Evolutionary conservation across 1,140 invertebrate genomes (phyloP).

Genomic region (Platorchestia sp.): DNA sequence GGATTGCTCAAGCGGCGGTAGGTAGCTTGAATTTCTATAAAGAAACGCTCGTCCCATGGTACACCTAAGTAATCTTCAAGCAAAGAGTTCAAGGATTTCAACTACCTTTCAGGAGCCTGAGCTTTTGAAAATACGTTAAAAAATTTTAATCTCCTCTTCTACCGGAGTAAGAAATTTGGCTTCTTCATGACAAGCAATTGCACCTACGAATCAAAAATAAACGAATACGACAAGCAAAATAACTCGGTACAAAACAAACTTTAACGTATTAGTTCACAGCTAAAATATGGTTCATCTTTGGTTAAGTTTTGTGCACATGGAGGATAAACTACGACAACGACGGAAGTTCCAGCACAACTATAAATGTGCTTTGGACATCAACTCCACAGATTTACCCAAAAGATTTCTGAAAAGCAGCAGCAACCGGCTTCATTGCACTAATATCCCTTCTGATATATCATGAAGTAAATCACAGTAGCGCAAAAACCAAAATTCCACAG

Average conservation of each 20-base stretch:
- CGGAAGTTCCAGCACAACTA: neutral
- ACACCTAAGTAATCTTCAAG: neutral
- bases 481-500: neutral
- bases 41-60: neutral
- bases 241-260: neutral
- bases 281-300: neutral
- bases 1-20: neutral
- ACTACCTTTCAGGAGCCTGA: neutral
- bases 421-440: neutral
- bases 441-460: neutral
- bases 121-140: neutral
- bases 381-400: neutral
- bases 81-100: neutral
- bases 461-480: neutral
- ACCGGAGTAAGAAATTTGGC: neutral
- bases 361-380: neutral
- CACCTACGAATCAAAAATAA: neutral
- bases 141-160: neutral
- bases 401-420: neutral
- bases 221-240: neutral
- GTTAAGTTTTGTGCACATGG: neutral
- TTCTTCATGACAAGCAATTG: neutral
- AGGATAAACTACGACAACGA: neutral
- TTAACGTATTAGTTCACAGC: neutral
- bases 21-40: neutral